Base-by-base conservation (phyloP, 2,888 invertebrate genomes). In the Caenorhabditis sulstoni region DNA sequence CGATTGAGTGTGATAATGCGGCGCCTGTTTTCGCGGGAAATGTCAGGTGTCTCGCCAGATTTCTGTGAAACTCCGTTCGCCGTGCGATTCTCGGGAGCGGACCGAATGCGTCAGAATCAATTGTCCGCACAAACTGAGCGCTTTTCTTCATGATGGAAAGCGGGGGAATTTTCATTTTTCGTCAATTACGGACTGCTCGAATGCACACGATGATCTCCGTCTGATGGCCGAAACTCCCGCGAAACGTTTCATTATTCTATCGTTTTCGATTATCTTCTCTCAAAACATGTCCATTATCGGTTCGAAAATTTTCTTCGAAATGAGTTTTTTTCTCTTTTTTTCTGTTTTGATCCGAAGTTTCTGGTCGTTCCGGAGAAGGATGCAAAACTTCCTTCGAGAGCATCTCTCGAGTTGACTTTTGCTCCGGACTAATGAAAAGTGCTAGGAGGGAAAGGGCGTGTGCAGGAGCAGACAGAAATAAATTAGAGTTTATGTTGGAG, bases 281-380 rank as follows among this genome's bases (percentile, higher is more conserved):
- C 4, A 53, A 53, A 53, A 53, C 53, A 53, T 22, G 37, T 7
- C 53, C 53, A 53, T 53, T 53, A 53, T 53, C 29, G 52, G 52
- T 12, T 29, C 29, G 29, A 52, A 52, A 16, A 29, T 4, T 1
- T 4, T 29, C 16, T 35, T 16, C 14, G 53, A 18, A 53, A 53
- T 53, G 53, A 53, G 53, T 53, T 53, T 53, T 53, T 37, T 8
- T 2, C 41, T 41, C 29, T 7, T 29, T 20, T 22, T 3, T n/a
- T 52, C n/a, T 53, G 29, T 53, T 53, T 53, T 53, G 5, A 9
- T 16, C 2, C 41, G 37, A 5, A 9, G 7, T 16, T 49, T 11
- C n/a, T n/a, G n/a, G n/a, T n/a, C 12, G 18, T 22, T 16, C 7
- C 22, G 41, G 12, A 14, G 41, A 41, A 41, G 41, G 11, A 11